Base-by-base conservation (phyloP, 2,797 vertebrate genomes). In the Malacoraja senta region DNA sequence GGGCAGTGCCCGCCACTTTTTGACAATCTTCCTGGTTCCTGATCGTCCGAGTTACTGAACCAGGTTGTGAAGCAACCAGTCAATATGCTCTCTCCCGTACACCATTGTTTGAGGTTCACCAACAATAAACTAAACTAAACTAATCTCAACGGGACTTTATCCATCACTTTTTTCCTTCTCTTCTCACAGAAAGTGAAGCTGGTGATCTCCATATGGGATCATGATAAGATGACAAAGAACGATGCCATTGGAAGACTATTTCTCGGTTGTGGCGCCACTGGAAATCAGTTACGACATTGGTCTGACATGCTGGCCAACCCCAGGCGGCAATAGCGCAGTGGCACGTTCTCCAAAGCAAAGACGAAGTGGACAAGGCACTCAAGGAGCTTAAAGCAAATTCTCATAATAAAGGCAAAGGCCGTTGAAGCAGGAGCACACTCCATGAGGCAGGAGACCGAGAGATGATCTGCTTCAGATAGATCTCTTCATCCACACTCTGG, bases 301-400 rank as follows among this genome's bases (percentile, higher is more conserved):
- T 98, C 97, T 0, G 98, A 99, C 95, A 98, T 98, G 98, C 94
- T 99, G 95, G 97, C 97, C 94, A 98, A 98, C 83, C 96, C 98
- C 0, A 96, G 97, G 88, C 94, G 96, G 61, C 98, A 0, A 93
- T 98, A 0, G 95, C 97, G 12, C 98, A 98, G 96, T 98, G 99
- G 98, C 98, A 99, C 96, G 95, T 68, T 38, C 96, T 99, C 94
- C 96, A 96, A 93, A 95, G 96, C 0, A 95, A 97, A 0, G 94
- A 97, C 1, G 97, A 98, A 93, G 97, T 99, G 53, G 97, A 98
- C 96, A 94, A 95, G 78, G 95, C 96, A 7, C 95, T 98, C 94
- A 95, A 83, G 12, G 95, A 96, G 8, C 95, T 98, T 94, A 95
- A 83, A 10, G 95, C 97, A n/a, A 98, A 97, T 79, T 91, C 95